Conservation (phyloP, 2,797 vertebrate genomes). For the Anguilla anguilla region DNA sequence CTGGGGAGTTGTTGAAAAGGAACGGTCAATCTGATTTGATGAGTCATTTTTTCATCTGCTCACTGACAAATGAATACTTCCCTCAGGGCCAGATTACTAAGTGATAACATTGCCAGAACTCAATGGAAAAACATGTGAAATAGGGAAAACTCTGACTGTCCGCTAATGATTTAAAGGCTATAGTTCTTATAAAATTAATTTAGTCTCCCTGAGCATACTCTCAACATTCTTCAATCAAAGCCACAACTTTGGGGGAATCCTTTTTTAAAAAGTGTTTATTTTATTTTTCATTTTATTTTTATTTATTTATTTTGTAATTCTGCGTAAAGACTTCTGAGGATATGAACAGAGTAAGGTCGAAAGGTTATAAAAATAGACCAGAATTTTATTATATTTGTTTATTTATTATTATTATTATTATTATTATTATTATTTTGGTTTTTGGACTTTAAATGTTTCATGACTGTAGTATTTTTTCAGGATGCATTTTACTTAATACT, state of each 20-base stretch:
- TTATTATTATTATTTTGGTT: not conserved
- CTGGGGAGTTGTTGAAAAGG: not conserved
- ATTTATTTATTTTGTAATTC: not conserved
- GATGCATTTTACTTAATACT: no score
- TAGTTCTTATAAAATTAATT: not conserved
- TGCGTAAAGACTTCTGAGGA: not conserved
- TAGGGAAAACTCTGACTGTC: not conserved
- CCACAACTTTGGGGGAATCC: not conserved
- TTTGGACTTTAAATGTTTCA: no score
- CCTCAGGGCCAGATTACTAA: not conserved
- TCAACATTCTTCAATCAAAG: not conserved
- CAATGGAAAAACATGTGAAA: not conserved
- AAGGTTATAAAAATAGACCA: not conserved
- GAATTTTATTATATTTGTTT: not conserved
- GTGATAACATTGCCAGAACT: not conserved
- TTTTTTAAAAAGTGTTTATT: not conserved
- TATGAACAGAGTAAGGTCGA: not conserved
- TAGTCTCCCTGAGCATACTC: not conserved
- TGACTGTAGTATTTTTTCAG: no score
- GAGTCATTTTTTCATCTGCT: not conserved
- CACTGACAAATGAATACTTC: not conserved
- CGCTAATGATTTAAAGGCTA: not conserved
- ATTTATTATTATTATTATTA: not conserved
- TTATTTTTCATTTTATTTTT: not conserved
- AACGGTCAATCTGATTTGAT: constrained; percentile 1